Evolutionary conservation across 2,888 invertebrate species (phyloP).

Genomic region (Andrena praecox): DNA sequence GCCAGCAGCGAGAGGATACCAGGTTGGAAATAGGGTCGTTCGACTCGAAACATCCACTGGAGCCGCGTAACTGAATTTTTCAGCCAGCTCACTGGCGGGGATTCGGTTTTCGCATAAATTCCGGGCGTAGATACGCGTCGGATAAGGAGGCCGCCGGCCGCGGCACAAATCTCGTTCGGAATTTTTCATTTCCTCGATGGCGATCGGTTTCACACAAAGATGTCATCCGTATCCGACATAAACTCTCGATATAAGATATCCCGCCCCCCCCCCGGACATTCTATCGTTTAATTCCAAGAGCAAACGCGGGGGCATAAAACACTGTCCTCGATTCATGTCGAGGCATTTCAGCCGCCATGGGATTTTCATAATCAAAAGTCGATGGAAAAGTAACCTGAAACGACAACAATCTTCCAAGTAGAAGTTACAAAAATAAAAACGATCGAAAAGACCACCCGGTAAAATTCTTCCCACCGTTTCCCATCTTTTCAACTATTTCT

Average conservation of each 20-base stretch:
- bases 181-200: conserved; percentile 80
- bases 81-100: conserved; percentile 55
- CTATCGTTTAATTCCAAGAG: conserved; percentile 32
- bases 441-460: not conserved
- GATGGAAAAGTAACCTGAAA: not conserved
- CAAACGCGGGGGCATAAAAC: not conserved
- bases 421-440: not conserved
- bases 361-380: not conserved
- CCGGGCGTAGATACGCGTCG: conserved; percentile 65
- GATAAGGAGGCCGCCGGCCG: conserved; percentile 67
- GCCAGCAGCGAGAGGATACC: not conserved
- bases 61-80: conserved; percentile 66
- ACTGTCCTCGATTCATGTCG: not conserved
- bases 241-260: conserved; percentile 55
- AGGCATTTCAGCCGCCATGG: not conserved
- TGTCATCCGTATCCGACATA: conserved; percentile 59
- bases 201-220: conserved; percentile 71
- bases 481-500: not conserved
- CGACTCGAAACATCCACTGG: conserved; percentile 6
- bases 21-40: conserved; percentile 19
- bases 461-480: no score
- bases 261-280: conserved; percentile 1
- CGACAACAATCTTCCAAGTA: not conserved
- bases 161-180: conserved; percentile 78
- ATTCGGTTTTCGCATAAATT: conserved; percentile 71